Evolutionary conservation across 2,888 invertebrate genomes (phyloP).

Genomic region (Dynastes tityus): DNA sequence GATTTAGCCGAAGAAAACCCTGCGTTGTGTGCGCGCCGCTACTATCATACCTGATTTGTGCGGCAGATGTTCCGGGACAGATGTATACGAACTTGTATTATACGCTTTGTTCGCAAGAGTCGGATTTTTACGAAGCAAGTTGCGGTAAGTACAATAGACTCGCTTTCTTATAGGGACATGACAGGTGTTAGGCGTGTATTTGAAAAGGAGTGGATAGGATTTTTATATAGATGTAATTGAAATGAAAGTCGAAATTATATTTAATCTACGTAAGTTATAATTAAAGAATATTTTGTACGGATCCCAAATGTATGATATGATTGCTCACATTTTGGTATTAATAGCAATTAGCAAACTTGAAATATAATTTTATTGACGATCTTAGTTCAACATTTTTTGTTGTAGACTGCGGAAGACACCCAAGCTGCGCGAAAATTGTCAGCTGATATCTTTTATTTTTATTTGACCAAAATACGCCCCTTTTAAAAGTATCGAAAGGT

Average conservation of each 20-base stretch:
- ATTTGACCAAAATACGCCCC: too few species aligned
- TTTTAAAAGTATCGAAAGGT: too few species aligned
- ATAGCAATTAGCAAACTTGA: too few species aligned
- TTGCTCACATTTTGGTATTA: too few species aligned
- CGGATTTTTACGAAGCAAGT: constrained; percentile 14
- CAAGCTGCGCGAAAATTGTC: too few species aligned
- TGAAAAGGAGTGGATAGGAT: background rate
- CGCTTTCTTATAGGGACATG: constrained; percentile 18
- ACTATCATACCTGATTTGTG: constrained; percentile 21
- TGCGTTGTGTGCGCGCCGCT: constrained; percentile 38
- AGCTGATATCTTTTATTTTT: too few species aligned
- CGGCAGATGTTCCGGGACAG: constrained; percentile 50
- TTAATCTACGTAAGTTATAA: too few species aligned
- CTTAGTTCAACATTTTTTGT: too few species aligned
- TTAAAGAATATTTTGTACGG: too few species aligned
- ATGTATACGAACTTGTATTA: constrained; percentile 49
- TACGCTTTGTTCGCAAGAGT: constrained; percentile 34
- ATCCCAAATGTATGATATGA: too few species aligned
- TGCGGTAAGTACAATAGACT: constrained; percentile 18
- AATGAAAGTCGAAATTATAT: background rate
- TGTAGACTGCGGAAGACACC: too few species aligned
- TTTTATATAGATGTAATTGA: background rate
- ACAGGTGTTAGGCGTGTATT: constrained; percentile 44
- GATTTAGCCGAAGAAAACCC: background rate
- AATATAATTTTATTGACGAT: too few species aligned